These are phyloP conservation scores for Montifringilla adamsi DNA, from an alignment of 2,113 vertebrate genomes.

Conservation along the genomic window DNA sequence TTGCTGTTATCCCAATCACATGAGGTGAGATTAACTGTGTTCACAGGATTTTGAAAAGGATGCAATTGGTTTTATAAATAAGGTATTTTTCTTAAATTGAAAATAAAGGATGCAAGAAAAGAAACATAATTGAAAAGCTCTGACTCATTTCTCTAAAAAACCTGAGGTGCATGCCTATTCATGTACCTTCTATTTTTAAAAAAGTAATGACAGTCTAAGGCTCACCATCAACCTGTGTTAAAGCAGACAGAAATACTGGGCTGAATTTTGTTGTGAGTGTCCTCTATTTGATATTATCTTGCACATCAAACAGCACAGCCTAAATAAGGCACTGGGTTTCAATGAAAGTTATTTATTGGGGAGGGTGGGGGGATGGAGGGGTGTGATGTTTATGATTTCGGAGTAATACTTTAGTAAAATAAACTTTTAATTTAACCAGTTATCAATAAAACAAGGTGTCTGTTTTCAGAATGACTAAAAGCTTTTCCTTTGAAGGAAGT, in stretches of 20 bases:
- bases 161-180: constrained; percentile 20
- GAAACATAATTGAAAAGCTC: not conserved
- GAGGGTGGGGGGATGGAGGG: fast-evolving
- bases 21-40: not conserved
- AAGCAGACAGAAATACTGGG: not conserved
- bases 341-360: not conserved
- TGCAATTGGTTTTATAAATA: constrained; percentile 9
- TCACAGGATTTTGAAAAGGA: constrained; percentile 3
- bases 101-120: not conserved
- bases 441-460: not conserved
- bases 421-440: not conserved
- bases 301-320: not conserved
- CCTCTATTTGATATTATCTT: not conserved
- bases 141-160: constrained; percentile 35
- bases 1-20: not conserved
- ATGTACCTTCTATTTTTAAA: constrained; percentile 24
- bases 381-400: not conserved
- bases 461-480: not conserved
- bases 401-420: not conserved
- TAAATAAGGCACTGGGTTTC: not conserved
- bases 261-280: not conserved
- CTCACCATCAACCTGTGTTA: not conserved
- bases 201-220: not conserved
- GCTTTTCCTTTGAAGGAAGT: not conserved
- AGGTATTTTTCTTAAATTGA: not conserved